Evolutionary conservation across 2,888 invertebrate genomes (phyloP).

Genomic region (Torymus aiolomorphi): DNA sequence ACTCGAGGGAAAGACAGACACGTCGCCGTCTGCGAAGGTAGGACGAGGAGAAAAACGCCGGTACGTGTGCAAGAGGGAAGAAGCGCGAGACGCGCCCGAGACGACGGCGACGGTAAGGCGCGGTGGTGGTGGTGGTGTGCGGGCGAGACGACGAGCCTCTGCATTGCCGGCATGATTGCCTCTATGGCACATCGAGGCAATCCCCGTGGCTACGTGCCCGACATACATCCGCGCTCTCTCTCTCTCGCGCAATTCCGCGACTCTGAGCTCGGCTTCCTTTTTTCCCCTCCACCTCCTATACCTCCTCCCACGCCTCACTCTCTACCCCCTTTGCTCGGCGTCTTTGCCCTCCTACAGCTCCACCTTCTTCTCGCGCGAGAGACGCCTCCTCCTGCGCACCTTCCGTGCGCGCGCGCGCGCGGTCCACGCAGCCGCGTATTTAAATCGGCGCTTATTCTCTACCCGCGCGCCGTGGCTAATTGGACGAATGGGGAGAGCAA

Average conservation of each 20-base stretch:
- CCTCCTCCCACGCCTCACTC: conserved; percentile 1
- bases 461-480: no score
- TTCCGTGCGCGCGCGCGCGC: no score
- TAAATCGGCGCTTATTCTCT: no score
- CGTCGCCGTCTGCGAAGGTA: conserved; percentile 3
- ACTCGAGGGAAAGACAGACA: conserved; percentile 17
- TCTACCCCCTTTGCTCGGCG: not conserved
- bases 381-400: conserved; percentile 30
- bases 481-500: no score
- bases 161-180: conserved; percentile 75
- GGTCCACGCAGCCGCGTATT: no score
- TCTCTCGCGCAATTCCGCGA: no score
- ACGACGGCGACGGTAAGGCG: conserved; percentile 67
- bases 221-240: conserved; percentile 70
- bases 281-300: conserved; percentile 53
- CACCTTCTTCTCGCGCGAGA: conserved; percentile 55
- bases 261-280: conserved; percentile 64
- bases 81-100: conserved; percentile 35
- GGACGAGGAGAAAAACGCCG: not conserved
- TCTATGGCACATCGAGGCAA: conserved; percentile 76
- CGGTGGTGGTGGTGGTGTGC: conserved; percentile 66
- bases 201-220: conserved; percentile 75
- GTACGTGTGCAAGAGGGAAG: conserved; percentile 55
- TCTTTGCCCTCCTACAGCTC: conserved; percentile 57
- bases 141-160: conserved; percentile 72